Evolutionary conservation across 35 echinoderm and acorn worm genomes (phyloP), one percentile per base, ranked within the genome.

Genomic region (Strongylocentrotus purpuratus): DNA sequence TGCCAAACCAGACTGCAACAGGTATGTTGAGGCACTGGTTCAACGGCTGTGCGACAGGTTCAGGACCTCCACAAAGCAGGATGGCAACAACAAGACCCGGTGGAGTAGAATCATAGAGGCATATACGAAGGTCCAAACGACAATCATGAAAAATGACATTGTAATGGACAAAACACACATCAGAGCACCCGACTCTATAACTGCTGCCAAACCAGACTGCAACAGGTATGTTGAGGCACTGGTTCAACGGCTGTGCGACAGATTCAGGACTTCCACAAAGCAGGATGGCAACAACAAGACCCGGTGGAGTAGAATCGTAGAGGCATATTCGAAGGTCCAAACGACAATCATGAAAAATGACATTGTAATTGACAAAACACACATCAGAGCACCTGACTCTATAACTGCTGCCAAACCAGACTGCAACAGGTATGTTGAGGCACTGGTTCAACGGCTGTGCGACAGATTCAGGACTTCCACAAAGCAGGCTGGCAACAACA

Each of bases 121-220:
- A n/a, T n/a, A n/a, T n/a, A n/a, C n/a, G n/a, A n/a, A n/a, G n/a
- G n/a, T n/a, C n/a, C n/a, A n/a, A n/a, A n/a, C n/a, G n/a, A n/a
- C n/a, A n/a, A n/a, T n/a, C n/a, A n/a, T n/a, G 2, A 46, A 11
- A 85, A 41, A 47, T 46, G n/a, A n/a, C n/a, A n/a, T n/a, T n/a
- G n/a, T n/a, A n/a, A n/a, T n/a, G n/a, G n/a, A n/a, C n/a, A n/a
- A n/a, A n/a, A n/a, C n/a, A n/a, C n/a, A n/a, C 14, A 71, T 95
- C 94, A 95, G 94, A 95, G 94, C 33, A 87, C 94, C 94, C 9
- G 94, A 95, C 85, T 88, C 46, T 85, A 95, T 94, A 28, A 41
- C 92, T 52, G 92, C 92, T 94, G 92, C 92, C 45, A 94, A 94
- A 25, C 92, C 92, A 47, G 94, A 95, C 86, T 95, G 94, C 8